phyloP scores from a whole-genome alignment of 2,113 vertebrate genomes.

The Podiceps cristatus region DNA sequence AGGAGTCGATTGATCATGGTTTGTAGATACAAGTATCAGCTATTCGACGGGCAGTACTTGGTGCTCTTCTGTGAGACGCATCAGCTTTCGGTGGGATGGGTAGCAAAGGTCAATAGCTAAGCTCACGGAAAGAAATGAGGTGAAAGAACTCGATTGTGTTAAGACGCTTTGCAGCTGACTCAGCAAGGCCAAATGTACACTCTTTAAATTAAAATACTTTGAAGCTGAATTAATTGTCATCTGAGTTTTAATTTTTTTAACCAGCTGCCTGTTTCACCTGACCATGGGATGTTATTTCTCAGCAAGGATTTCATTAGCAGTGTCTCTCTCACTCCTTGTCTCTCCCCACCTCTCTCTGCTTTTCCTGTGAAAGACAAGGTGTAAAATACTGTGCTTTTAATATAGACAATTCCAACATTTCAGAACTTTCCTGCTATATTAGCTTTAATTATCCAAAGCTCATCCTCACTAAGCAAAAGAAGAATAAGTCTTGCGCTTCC shows the following conservation, averaged over 20 bases:
- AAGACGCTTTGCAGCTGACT: constrained; percentile 25
- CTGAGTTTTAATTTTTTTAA: neutral
- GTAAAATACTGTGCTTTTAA: neutral
- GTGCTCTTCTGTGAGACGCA: neutral
- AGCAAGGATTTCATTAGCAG: neutral
- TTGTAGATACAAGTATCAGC: neutral
- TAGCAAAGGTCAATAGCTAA: neutral
- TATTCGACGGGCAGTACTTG: neutral
- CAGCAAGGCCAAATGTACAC: constrained; percentile 12
- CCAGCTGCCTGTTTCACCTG: neutral
- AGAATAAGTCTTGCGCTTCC: neutral
- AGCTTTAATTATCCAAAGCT: neutral
- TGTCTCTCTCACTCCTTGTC: neutral
- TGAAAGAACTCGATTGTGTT: constrained; percentile 5
- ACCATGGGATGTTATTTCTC: neutral
- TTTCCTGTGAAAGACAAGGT: neutral
- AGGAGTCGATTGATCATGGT: fast-evolving
- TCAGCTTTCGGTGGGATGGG: neutral
- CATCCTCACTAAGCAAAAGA: neutral
- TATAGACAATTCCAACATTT: neutral
- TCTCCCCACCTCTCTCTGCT: neutral
- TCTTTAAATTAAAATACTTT: constrained; percentile 36
- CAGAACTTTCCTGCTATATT: neutral
- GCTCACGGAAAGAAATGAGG: neutral
- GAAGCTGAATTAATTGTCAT: constrained; percentile 14